These are phyloP conservation scores for Temnothorax ravouxi DNA, from an alignment of 2,888 invertebrate species.

Conservation along the genomic window DNA sequence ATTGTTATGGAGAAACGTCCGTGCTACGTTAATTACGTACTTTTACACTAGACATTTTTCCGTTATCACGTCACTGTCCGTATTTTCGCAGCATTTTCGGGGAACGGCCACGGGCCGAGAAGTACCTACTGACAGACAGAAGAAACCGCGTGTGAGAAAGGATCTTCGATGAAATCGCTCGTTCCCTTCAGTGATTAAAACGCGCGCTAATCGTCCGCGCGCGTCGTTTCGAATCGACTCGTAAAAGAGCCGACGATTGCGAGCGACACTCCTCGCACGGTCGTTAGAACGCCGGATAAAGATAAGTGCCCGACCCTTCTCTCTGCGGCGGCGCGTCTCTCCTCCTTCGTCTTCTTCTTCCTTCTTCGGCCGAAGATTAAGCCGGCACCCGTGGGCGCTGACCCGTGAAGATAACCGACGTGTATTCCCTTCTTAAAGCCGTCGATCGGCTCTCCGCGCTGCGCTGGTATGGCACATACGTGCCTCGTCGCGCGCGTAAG, in stretches of 20 bases:
- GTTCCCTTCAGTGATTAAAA: conserved; percentile 50
- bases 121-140: background rate
- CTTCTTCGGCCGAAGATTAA: conserved; percentile 82
- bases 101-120: no score
- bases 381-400: conserved; percentile 81
- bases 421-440: conserved; percentile 78
- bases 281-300: conserved; percentile 81
- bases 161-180: background rate
- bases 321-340: conserved; percentile 57
- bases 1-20: background rate
- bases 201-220: conserved; percentile 61
- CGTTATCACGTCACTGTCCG: no score
- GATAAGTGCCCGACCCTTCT: conserved; percentile 81
- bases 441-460: conserved; percentile 66
- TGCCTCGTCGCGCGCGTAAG: conserved; percentile 56
- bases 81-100: background rate
- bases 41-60: background rate
- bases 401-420: conserved; percentile 84
- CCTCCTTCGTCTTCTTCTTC: conserved; percentile 62
- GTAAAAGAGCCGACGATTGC: conserved; percentile 48
- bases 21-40: background rate
- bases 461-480: conserved; percentile 35
- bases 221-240: conserved; percentile 13
- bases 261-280: conserved; percentile 66
- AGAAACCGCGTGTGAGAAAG: background rate